Evolutionary conservation across 2,797 vertebrate species (phyloP).

Genomic region (Molossus molossus): DNA sequence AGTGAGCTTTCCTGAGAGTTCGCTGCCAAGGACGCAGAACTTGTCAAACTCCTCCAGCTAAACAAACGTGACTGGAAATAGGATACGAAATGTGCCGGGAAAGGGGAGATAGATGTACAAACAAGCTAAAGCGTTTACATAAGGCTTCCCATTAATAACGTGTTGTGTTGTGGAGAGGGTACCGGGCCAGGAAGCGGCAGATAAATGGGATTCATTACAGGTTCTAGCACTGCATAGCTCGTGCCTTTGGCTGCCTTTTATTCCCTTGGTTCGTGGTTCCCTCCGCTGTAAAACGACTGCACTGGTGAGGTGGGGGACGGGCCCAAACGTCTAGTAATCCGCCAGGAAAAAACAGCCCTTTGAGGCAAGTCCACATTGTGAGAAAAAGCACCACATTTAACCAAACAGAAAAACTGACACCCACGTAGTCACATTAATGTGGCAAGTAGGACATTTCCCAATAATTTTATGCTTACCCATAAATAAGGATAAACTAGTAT

Average conservation of each 20-base stretch:
- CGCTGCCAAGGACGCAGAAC: constrained; percentile 24
- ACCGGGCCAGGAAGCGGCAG: background rate
- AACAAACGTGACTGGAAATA: constrained; percentile 31
- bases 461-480: constrained; percentile 6
- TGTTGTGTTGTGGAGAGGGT: background rate
- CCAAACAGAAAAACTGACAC: background rate
- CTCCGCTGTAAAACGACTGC: background rate
- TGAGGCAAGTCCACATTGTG: background rate
- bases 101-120: constrained; percentile 18
- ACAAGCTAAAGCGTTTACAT: background rate
- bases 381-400: background rate
- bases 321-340: background rate
- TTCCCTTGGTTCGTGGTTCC: constrained; percentile 12
- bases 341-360: background rate
- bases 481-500: background rate
- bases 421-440: background rate
- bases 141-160: background rate
- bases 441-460: background rate
- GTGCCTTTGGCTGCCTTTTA: background rate
- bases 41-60: constrained; percentile 40
- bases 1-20: background rate
- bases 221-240: background rate
- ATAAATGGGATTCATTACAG: background rate
- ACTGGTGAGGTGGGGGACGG: background rate
- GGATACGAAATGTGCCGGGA: background rate